phyloP scores from a whole-genome alignment of 1,140 invertebrate species.

The Euwallacea similis region DNA sequence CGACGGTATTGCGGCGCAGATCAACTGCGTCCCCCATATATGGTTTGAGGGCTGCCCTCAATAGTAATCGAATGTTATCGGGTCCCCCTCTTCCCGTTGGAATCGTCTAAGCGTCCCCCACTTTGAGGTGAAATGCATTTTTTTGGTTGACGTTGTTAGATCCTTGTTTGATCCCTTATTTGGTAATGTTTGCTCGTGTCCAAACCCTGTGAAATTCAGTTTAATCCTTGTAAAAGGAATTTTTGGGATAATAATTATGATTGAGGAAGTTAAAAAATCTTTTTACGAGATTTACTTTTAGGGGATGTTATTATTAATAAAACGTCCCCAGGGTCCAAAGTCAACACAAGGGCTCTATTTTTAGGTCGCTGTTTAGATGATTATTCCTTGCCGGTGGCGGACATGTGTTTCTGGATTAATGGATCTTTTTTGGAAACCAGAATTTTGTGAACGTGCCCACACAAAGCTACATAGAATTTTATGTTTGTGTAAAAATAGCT shows the following conservation, averaged over 20 bases:
- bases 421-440: too few species aligned
- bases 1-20: constrained; percentile 14
- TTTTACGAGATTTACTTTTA: too few species aligned
- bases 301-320: too few species aligned
- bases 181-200: background rate
- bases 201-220: background rate
- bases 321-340: too few species aligned
- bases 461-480: background rate
- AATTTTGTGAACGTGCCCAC: background rate
- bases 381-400: too few species aligned
- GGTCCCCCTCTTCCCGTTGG: too few species aligned
- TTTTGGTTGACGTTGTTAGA: background rate
- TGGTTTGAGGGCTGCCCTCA: constrained; percentile 29
- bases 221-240: too few species aligned
- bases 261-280: too few species aligned
- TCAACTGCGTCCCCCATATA: constrained; percentile 28
- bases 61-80: background rate
- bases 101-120: background rate
- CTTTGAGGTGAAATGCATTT: background rate
- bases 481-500: background rate
- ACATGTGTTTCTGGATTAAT: too few species aligned
- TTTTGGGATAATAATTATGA: too few species aligned
- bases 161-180: constrained; percentile 9
- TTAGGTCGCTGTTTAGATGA: too few species aligned
- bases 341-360: too few species aligned